phyloP scores from a whole-genome alignment of 2,888 invertebrate species.

The Muschampia plurimacula region DNA sequence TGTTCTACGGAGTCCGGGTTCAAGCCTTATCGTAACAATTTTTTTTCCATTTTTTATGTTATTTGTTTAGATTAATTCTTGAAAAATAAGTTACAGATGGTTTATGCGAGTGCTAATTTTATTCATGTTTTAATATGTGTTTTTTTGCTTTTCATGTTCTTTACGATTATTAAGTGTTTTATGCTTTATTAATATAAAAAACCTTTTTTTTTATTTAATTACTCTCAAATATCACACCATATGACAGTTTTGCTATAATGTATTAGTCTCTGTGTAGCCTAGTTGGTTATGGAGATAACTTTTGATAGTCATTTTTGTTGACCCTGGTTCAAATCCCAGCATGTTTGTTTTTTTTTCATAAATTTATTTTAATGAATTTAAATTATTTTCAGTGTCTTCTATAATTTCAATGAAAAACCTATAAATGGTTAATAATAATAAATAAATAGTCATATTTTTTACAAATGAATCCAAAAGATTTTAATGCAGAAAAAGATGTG shows the following conservation, averaged over 20 bases:
- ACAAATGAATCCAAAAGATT: slow-evolving; percentile 44
- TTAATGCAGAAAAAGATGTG: slow-evolving; percentile 38
- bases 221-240: not conserved
- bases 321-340: slow-evolving; percentile 45
- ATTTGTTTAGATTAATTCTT: not conserved
- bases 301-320: slow-evolving; percentile 24
- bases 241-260: not conserved
- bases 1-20: slow-evolving; percentile 19
- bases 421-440: slow-evolving; percentile 35
- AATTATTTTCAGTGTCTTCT: slow-evolving; percentile 35
- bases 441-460: slow-evolving; percentile 29
- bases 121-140: not conserved
- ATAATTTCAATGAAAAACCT: slow-evolving; percentile 38
- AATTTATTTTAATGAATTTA: slow-evolving; percentile 45
- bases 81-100: not conserved
- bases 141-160: not conserved
- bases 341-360: slow-evolving; percentile 29
- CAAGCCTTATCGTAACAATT: not conserved
- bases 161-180: not conserved
- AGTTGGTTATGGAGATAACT: slow-evolving; percentile 8
- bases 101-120: not conserved
- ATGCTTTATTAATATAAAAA: not conserved
- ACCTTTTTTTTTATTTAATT: slow-evolving; percentile 25
- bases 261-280: not conserved
- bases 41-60: not conserved